Percentiles rank a stretch among this genome's conserved stretches.
Evolutionary conservation across 2,797 vertebrate genomes (phyloP).

Genomic region (Neopelma chrysocephalum): DNA sequence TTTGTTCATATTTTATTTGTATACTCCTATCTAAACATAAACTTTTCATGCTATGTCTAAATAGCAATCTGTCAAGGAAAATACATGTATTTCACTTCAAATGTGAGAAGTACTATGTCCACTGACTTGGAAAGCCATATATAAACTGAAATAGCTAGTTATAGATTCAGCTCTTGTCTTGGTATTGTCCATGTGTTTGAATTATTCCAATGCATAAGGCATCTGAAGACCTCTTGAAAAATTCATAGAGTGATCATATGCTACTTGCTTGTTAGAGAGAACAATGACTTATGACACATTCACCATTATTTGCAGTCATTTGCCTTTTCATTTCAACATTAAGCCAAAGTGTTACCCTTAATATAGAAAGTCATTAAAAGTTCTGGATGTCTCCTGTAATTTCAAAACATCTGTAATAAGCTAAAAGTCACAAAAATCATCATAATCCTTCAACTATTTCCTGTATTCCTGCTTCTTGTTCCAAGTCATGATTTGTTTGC

Average conservation of each 20-base stretch:
- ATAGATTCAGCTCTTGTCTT: neutral
- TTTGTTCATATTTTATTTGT: neutral
- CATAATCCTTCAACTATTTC: neutral
- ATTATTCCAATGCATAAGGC: neutral
- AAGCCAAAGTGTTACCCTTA: neutral
- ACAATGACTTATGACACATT: neutral
- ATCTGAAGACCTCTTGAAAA: neutral
- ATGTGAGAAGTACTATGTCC: neutral
- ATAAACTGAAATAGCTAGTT: neutral
- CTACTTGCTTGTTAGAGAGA: neutral
- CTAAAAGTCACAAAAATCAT: neutral
- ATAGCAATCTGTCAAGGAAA: neutral
- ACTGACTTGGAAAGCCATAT: neutral
- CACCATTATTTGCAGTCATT: neutral
- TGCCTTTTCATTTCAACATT: neutral
- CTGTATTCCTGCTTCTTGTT: neutral
- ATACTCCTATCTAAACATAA: neutral
- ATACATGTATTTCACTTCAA: neutral
- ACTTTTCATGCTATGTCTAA: neutral
- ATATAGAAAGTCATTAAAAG: neutral
- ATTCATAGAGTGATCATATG: neutral
- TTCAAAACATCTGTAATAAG: neutral
- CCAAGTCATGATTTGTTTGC: neutral
- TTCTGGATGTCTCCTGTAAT: neutral
- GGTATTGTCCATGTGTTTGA: neutral